These are phyloP conservation scores for Eleutherodactylus coqui DNA, from an alignment of 2,797 vertebrate species.

Conservation along the genomic window DNA sequence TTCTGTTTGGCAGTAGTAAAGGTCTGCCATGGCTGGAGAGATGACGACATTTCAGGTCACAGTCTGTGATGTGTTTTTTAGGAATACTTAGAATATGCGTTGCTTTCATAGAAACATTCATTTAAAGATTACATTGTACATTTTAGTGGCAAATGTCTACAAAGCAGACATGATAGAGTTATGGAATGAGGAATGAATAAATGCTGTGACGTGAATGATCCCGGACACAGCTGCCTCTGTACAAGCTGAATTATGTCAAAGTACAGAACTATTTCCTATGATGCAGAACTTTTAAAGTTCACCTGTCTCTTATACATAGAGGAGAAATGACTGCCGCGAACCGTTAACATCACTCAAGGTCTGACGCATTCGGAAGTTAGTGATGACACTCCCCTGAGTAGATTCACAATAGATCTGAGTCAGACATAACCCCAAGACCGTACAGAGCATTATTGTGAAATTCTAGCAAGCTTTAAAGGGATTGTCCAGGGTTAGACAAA, in stretches of 20 bases:
- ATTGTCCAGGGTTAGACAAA: no score
- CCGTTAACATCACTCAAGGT: not conserved
- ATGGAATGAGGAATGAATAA: not conserved
- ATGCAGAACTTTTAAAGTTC: not conserved
- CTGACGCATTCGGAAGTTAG: not conserved
- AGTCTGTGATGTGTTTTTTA: not conserved
- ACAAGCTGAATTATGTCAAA: constrained; percentile 1
- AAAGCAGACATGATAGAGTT: not conserved
- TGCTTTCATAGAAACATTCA: not conserved
- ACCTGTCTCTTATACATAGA: not conserved
- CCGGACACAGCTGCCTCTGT: not conserved
- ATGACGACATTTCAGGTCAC: not conserved
- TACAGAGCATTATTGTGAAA: no score
- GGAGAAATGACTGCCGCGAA: not conserved
- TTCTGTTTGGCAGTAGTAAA: not conserved
- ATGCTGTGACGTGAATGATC: not conserved
- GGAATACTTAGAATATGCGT: not conserved
- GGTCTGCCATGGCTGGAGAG: not conserved
- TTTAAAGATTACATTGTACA: not conserved
- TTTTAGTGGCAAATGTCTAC: not conserved
- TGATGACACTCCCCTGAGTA: no score
- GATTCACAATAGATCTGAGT: no score
- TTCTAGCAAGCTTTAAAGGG: no score
- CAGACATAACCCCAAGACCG: no score
- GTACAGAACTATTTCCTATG: not conserved